Percentiles rank a stretch among this genome's conserved stretches.
Evolutionary conservation across 2,888 invertebrate species (phyloP).

Genomic region (Plebejus anna): DNA sequence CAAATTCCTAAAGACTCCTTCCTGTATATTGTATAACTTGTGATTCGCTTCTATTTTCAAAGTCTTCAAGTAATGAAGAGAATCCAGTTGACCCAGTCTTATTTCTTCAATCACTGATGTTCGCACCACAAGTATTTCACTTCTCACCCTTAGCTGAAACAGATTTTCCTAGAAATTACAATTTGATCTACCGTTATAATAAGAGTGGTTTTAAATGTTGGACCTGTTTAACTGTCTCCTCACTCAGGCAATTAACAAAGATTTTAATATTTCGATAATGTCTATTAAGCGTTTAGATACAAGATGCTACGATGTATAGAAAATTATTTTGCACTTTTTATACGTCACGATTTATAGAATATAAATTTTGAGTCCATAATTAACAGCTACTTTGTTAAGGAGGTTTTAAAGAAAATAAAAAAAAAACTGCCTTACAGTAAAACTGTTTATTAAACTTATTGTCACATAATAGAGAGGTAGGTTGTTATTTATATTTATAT

Average conservation of each 20-base stretch:
- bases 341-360: too few relatives aligned
- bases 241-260: background rate
- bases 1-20: constrained; percentile 72
- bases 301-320: background rate
- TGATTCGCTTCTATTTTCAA: constrained; percentile 79
- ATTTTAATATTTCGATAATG: background rate
- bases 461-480: background rate
- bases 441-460: background rate
- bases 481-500: background rate
- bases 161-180: background rate
- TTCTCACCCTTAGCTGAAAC: constrained; percentile 57
- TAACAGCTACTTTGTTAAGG: background rate
- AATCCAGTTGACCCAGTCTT: constrained; percentile 59
- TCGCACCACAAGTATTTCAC: constrained; percentile 66
- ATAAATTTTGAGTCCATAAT: too few relatives aligned
- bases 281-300: background rate
- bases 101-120: constrained; percentile 70
- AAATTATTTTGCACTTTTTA: too few relatives aligned
- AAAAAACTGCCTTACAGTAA: background rate
- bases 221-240: background rate
- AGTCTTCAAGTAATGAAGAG: constrained; percentile 56
- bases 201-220: background rate
- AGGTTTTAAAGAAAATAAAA: background rate
- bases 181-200: background rate
- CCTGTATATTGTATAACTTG: constrained; percentile 65